A percentile compares a stretch with the other conserved stretches of the same genome.
Evolutionary conservation across 2,797 vertebrate species (phyloP).

Genomic region (Sebastes kiyomatsui): DNA sequence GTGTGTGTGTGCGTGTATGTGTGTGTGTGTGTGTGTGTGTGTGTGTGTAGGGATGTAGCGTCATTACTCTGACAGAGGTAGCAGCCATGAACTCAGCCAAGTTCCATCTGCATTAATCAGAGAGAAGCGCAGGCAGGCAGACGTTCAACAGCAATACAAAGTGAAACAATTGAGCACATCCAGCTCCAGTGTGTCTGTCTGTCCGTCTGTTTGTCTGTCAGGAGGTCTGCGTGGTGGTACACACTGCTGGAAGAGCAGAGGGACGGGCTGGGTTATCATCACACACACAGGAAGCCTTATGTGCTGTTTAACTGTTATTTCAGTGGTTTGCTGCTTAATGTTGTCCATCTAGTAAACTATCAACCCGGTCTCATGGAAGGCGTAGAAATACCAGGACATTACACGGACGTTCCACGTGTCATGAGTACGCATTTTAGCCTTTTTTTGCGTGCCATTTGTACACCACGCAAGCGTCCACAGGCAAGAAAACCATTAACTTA

Average conservation of each 20-base stretch:
- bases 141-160: conserved; percentile 10
- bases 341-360: neutral
- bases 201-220: neutral
- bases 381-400: no score
- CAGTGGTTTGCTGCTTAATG: neutral
- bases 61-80: conserved; percentile 49
- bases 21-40: neutral
- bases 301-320: neutral
- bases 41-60: conserved; percentile 20
- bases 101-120: conserved; percentile 50
- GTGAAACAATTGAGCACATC: neutral
- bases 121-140: conserved; percentile 8
- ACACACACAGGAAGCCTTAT: neutral
- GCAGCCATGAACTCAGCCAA: conserved; percentile 39
- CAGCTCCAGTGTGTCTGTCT: neutral
- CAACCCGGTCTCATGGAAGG: no score
- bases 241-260: neutral
- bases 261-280: neutral
- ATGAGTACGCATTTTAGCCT: no score
- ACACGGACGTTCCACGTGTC: no score
- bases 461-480: no score
- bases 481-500: no score
- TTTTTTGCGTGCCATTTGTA: no score
- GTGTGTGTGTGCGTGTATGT: conserved; percentile 16
- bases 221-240: neutral